Conservation (phyloP, 2,113 vertebrate genomes). For the Pseudopodoces humilis region DNA sequence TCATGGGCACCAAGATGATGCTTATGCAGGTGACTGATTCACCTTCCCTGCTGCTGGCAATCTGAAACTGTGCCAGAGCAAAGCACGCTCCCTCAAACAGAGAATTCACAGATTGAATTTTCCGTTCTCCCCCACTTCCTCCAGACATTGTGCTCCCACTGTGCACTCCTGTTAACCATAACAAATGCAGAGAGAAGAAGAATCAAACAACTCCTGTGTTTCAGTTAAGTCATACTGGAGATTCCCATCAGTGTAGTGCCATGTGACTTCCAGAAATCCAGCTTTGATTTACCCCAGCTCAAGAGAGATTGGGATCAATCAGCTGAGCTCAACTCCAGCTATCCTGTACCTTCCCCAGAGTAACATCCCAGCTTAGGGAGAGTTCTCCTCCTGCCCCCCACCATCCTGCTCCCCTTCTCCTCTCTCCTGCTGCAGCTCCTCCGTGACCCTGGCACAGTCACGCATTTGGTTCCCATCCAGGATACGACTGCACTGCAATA, state of each 20-base stretch:
- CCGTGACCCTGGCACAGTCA: neutral
- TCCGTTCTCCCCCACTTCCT: accelerated
- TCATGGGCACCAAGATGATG: accelerated
- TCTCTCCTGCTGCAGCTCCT: neutral
- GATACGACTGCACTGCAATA: conserved; percentile 55
- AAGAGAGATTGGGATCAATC: neutral
- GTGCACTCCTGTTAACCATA: neutral
- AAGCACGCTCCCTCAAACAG: neutral
- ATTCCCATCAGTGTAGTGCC: neutral
- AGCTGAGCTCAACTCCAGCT: neutral
- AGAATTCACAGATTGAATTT: neutral
- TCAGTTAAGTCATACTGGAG: neutral
- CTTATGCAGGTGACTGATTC: neutral
- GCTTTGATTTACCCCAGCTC: neutral
- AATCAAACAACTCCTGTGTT: neutral
- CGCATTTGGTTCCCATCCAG: neutral
- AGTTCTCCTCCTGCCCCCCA: neutral
- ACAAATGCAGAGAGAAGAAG: neutral
- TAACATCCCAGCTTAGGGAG: neutral
- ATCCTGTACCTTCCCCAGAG: neutral
- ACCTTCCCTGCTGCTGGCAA: neutral
- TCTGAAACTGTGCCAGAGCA: neutral
- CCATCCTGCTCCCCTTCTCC: neutral
- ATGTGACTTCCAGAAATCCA: conserved; percentile 22
- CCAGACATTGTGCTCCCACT: neutral